Percentiles rank a stretch among this genome's conserved stretches.
Evolutionary conservation across 2,888 invertebrate species (phyloP).

Genomic region (Philaethria dido): DNA sequence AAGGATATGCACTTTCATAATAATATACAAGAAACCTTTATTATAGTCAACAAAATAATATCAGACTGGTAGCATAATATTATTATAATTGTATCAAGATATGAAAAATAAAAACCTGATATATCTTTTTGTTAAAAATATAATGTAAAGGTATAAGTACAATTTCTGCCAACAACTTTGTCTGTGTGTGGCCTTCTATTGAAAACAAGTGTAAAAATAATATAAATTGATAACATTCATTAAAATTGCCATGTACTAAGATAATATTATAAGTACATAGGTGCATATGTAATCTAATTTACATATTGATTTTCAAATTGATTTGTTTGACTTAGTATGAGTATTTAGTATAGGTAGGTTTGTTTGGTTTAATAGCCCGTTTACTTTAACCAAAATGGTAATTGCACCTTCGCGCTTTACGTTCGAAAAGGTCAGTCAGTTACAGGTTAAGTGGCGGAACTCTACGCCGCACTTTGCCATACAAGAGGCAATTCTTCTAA

Average conservation of each 20-base stretch:
- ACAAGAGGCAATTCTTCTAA: too few relatives aligned
- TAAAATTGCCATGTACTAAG: neutral
- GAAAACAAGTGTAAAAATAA: neutral
- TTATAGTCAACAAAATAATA: neutral
- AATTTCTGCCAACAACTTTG: neutral
- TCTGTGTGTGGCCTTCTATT: neutral
- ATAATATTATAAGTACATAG: neutral
- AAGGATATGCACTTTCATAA: conserved; percentile 12
- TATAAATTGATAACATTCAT: neutral
- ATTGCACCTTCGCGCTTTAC: too few relatives aligned
- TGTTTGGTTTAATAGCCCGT: too few relatives aligned
- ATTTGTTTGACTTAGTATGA: too few relatives aligned
- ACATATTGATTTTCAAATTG: too few relatives aligned
- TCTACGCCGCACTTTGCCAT: too few relatives aligned
- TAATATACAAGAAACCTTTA: neutral
- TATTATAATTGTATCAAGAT: neutral
- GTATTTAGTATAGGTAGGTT: too few relatives aligned
- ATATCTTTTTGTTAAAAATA: neutral
- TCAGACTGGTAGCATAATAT: neutral
- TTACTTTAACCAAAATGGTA: too few relatives aligned
- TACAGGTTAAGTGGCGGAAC: too few relatives aligned
- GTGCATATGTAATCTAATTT: too few relatives aligned
- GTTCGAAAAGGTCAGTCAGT: too few relatives aligned
- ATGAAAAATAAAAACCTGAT: neutral
- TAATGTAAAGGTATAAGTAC: neutral